Evolutionary conservation across 1,140 invertebrate genomes (phyloP).

Genomic region (Druon quercuslanigerum): DNA sequence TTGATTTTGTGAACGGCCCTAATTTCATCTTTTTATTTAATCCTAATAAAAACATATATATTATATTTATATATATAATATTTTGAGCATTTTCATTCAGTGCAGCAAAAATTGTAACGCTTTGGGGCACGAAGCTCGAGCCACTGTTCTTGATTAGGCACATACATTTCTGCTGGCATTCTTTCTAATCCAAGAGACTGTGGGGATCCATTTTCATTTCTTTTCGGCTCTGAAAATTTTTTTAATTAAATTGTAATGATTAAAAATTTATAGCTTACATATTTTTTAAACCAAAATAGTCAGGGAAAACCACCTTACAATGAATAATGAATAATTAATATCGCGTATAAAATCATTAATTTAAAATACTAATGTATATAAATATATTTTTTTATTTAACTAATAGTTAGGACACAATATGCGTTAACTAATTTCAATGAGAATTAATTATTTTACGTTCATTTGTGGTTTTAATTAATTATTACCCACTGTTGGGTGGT

Average conservation of each 20-base stretch:
- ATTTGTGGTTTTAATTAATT: too few relatives aligned
- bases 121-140: constrained; percentile 82
- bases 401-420: too few relatives aligned
- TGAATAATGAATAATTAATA: too few relatives aligned
- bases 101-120: constrained; percentile 58
- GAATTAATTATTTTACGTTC: too few relatives aligned
- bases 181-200: constrained; percentile 69
- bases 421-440: too few relatives aligned
- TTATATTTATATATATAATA: too few relatives aligned
- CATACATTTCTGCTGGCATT: constrained; percentile 92
- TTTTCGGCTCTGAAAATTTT: constrained; percentile 60
- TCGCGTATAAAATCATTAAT: too few relatives aligned
- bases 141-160: constrained; percentile 92
- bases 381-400: too few relatives aligned
- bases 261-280: not conserved
- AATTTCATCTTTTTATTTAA: not conserved
- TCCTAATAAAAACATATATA: not conserved
- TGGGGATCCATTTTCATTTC: constrained; percentile 57
- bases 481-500: too few relatives aligned
- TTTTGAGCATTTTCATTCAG: constrained; percentile 43
- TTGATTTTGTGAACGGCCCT: not conserved
- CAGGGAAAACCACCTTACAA: not conserved
- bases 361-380: too few relatives aligned
- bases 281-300: not conserved
- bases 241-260: not conserved